Evolutionary conservation across 2,888 invertebrate genomes (phyloP).

Genomic region (Diarsia dahlii): DNA sequence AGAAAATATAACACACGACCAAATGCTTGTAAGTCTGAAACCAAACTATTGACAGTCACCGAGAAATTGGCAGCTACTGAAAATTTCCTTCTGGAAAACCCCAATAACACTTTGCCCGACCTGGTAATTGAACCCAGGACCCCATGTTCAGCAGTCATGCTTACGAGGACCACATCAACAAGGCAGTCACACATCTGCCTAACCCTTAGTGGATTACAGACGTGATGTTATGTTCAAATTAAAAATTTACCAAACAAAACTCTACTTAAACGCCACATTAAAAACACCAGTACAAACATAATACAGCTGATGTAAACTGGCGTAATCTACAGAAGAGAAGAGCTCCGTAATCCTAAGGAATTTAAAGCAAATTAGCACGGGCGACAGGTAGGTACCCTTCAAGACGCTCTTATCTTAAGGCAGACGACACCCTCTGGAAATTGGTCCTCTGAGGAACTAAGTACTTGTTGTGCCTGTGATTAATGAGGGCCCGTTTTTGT

Average conservation of each 20-base stretch:
- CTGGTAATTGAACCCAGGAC: not conserved
- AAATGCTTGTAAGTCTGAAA: too few relatives aligned
- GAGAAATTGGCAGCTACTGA: too few relatives aligned
- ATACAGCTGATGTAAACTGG: slow-evolving; percentile 36
- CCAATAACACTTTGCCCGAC: too few relatives aligned
- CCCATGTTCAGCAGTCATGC: not conserved
- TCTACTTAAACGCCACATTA: slow-evolving; percentile 13
- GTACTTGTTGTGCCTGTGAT: slow-evolving; percentile 54
- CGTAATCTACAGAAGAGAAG: slow-evolving; percentile 69
- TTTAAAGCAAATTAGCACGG: slow-evolving; percentile 81
- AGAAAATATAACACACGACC: not conserved
- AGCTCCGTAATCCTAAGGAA: slow-evolving; percentile 73
- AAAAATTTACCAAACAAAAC: not conserved
- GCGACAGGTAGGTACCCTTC: slow-evolving; percentile 69
- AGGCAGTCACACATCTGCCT: too few relatives aligned
- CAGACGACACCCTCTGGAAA: slow-evolving; percentile 65
- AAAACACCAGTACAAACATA: slow-evolving; percentile 17
- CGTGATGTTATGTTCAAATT: too few relatives aligned
- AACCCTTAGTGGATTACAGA: too few relatives aligned
- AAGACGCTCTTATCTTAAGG: slow-evolving; percentile 69
- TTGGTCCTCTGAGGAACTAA: slow-evolving; percentile 52
- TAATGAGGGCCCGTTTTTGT: slow-evolving; percentile 50
- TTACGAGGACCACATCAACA: too few relatives aligned
- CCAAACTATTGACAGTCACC: too few relatives aligned
- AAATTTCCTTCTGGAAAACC: too few relatives aligned